Conservation (phyloP, 2,797 vertebrate species). For the Danio choprae region DNA sequence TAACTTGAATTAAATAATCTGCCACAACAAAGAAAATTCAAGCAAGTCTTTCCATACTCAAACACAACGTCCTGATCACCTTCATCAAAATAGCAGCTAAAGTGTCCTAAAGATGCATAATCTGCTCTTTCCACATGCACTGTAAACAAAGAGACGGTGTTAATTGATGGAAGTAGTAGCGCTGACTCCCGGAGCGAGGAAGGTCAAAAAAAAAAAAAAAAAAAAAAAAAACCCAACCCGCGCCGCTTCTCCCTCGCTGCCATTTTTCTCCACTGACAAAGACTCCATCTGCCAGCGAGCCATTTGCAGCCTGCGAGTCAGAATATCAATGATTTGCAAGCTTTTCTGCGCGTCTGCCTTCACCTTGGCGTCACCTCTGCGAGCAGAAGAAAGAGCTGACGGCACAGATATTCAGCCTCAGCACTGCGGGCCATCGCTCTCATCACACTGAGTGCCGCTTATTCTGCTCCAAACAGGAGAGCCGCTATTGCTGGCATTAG, state of each 20-base stretch:
- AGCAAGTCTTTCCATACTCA: background rate
- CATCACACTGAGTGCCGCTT: constrained; percentile 72
- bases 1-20: background rate
- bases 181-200: constrained; percentile 77
- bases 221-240: too few relatives aligned
- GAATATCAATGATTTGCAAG: constrained; percentile 98
- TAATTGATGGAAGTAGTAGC: constrained; percentile 79
- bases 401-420: constrained; percentile 72
- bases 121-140: constrained; percentile 66
- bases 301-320: constrained; percentile 91
- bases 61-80: too few relatives aligned
- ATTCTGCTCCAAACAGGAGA: constrained; percentile 62
- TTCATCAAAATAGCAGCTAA: too few relatives aligned
- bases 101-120: constrained; percentile 60
- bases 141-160: constrained; percentile 76
- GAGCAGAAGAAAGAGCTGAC: constrained; percentile 77
- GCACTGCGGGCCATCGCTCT: constrained; percentile 64
- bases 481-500: constrained; percentile 61
- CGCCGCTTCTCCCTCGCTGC: constrained; percentile 84
- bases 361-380: constrained; percentile 93
- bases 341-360: constrained; percentile 84
- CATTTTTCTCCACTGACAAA: constrained; percentile 97
- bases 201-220: too few relatives aligned
- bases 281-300: constrained; percentile 95
- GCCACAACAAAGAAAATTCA: background rate